phyloP scores from a whole-genome alignment of 2,113 vertebrate genomes.

The Hucho hucho region DNA sequence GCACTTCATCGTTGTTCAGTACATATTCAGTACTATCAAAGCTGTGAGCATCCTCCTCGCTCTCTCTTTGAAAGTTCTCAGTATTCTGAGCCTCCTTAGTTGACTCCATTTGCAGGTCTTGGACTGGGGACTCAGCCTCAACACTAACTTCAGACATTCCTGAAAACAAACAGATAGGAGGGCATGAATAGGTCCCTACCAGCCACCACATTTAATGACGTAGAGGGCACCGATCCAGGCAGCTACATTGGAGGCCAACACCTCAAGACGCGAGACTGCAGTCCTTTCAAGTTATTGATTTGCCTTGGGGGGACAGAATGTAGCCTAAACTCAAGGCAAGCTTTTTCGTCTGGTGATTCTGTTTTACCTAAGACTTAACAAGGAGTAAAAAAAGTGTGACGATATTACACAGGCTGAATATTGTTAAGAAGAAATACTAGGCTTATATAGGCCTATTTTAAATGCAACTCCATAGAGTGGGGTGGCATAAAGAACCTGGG shows the following conservation, averaged over 20 bases:
- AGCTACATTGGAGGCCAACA: neutral
- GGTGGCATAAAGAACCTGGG: neutral
- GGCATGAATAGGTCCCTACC: conserved; percentile 45
- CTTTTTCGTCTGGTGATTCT: neutral
- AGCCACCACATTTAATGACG: neutral
- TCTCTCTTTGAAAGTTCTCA: conserved; percentile 43
- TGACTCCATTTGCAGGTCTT: conserved; percentile 58
- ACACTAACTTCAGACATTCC: conserved; percentile 79
- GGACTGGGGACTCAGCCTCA: conserved; percentile 60
- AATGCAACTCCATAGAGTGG: neutral
- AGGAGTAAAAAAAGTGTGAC: neutral
- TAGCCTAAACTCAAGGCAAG: neutral
- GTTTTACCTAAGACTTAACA: neutral
- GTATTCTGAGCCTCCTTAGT: conserved; percentile 30
- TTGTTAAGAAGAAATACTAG: neutral
- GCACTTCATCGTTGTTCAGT: conserved; percentile 9
- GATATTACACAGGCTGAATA: neutral
- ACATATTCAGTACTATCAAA: conserved; percentile 1
- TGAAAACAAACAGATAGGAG: conserved; percentile 66
- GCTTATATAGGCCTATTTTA: neutral
- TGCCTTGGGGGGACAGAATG: neutral
- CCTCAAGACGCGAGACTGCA: neutral
- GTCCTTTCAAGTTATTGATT: neutral
- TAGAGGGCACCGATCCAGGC: neutral
- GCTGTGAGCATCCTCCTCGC: conserved; percentile 34